Evolutionary conservation across 2,113 vertebrate genomes (phyloP).

Genomic region (Amphiprion ocellaris): DNA sequence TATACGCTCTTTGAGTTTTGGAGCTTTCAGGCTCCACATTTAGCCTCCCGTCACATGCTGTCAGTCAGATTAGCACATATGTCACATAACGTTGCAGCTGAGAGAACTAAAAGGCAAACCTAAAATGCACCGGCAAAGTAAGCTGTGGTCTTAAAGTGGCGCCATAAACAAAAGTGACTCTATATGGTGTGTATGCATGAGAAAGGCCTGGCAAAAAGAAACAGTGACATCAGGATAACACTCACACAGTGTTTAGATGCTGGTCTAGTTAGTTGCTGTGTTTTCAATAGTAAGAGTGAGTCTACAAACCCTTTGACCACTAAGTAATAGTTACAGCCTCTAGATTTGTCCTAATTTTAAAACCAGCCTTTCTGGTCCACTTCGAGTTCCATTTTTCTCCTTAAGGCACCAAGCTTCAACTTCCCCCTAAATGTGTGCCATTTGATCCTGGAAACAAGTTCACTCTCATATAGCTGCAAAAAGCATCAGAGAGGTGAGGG

Average conservation of each 20-base stretch:
- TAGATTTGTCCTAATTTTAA: conserved; percentile 34
- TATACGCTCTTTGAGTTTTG: not conserved
- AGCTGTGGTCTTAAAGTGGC: not conserved
- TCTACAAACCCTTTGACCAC: conserved; percentile 30
- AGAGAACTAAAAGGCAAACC: not conserved
- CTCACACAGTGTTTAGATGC: conserved; percentile 1
- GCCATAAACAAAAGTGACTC: not conserved
- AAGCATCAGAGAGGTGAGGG: conserved; percentile 63
- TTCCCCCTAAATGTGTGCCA: conserved; percentile 52
- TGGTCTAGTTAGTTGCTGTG: not conserved
- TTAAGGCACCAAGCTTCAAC: conserved; percentile 32
- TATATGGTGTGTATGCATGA: not conserved
- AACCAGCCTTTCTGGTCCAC: conserved; percentile 8
- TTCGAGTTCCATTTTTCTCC: conserved; percentile 46
- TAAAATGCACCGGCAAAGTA: not conserved
- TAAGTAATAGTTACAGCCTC: conserved; percentile 25
- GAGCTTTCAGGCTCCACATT: not conserved
- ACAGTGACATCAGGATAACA: not conserved
- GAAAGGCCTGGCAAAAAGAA: not conserved
- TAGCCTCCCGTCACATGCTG: not conserved
- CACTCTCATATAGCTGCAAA: conserved; percentile 73
- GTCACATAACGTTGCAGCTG: not conserved
- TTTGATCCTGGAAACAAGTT: conserved; percentile 61
- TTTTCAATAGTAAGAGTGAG: conserved; percentile 9
- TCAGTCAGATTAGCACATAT: not conserved